These are phyloP conservation scores for Neoascia interrupta DNA, from an alignment of 2,888 invertebrate species.

Conservation along the genomic window DNA sequence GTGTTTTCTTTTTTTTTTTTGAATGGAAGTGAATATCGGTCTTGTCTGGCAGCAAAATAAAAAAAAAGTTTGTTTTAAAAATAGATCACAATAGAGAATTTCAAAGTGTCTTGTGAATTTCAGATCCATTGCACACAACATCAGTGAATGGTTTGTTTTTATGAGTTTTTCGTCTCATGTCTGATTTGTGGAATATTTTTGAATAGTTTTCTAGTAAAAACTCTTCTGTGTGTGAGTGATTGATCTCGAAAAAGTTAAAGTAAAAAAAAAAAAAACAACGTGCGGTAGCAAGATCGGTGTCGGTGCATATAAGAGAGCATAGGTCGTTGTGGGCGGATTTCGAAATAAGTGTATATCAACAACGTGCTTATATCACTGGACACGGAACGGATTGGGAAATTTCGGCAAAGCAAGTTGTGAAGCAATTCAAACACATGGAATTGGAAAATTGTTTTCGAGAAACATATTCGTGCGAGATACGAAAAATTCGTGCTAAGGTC, in stretches of 20 bases:
- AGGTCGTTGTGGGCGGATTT: background rate
- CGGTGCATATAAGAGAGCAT: background rate
- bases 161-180: slow-evolving; percentile 21
- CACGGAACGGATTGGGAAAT: no score
- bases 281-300: no score
- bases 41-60: slow-evolving; percentile 18
- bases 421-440: no score
- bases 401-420: no score
- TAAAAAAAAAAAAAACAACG: slow-evolving; percentile 18
- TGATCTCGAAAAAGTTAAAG: slow-evolving; percentile 27
- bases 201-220: slow-evolving; percentile 32
- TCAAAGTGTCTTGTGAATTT: slow-evolving; percentile 36
- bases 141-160: slow-evolving; percentile 43
- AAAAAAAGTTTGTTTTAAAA: slow-evolving; percentile 39
- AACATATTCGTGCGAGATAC: no score
- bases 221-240: slow-evolving; percentile 2
- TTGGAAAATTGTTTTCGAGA: no score
- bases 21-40: slow-evolving; percentile 63
- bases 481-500: no score
- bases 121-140: slow-evolving; percentile 40
- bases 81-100: slow-evolving; percentile 59
- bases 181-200: slow-evolving; percentile 38
- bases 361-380: no score
- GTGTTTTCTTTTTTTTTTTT: slow-evolving; percentile 15
- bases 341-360: background rate